Evolutionary conservation across 2,888 invertebrate genomes (phyloP), one percentile per base, ranked within the genome.

Genomic region (Buathra laborator): DNA sequence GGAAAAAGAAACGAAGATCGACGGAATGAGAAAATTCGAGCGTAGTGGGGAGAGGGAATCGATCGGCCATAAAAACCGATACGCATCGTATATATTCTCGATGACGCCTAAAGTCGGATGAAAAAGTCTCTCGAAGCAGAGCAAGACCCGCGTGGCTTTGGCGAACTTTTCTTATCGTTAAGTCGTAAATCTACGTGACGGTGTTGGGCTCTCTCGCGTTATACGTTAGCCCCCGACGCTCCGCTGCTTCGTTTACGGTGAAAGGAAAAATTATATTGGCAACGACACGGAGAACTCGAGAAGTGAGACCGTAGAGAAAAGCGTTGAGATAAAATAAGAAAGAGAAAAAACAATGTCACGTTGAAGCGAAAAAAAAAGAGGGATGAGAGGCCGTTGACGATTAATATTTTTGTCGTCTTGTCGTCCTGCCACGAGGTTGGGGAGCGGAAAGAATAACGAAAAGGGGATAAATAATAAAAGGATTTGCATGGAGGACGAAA

Each of bases 111-210:
- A 84, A 81, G 72, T 59, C 46, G 59, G 48, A 76, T 71, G 71
- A 80, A 84, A 81, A 77, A 76, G 24, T 59, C 71, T 48, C 66
- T 10, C 16, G 24, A 32, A 70, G 75, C 64, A 24, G 44, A 80
- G 80, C 79, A n/a, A 56, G 16, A 37, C 48, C 16, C 12, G 32
- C 48, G 37, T 16, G 74, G 59, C 70, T 83, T 70, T 12, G 76
- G 59, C 59, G 43, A 81, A 81, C 76, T 81, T 84, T 81, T 84
- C 76, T 84, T 84, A 84, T 81, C 76, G 80, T 81, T 43, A 59
- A 37, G 56, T 84, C 83, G 76, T 84, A 84, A 84, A 84, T 84
- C 75, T 80, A 80, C 62, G 56, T 59, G 46, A 71, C 43, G 46
- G 16, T 59, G 68, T 62, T 64, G 44, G 56, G 24, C 16, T 72